A percentile compares a stretch with the other conserved stretches of the same genome.
phyloP scores from a whole-genome alignment of 2,888 invertebrate species.

The Liposcelis brunnea region DNA sequence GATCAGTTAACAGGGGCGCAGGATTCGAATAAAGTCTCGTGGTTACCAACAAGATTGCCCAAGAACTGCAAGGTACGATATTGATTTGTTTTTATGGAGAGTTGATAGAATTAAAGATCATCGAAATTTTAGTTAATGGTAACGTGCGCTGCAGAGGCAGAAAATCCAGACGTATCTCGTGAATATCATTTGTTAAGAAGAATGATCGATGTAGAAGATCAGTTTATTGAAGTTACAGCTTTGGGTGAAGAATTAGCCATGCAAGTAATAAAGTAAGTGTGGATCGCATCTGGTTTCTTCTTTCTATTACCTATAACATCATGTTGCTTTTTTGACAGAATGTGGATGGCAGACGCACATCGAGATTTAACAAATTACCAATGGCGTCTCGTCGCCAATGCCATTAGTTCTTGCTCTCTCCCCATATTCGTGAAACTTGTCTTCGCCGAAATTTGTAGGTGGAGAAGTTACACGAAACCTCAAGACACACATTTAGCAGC shows the following conservation, averaged over 20 bases:
- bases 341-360: conserved; percentile 85
- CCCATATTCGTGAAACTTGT: conserved; percentile 96
- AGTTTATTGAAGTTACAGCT: conserved; percentile 76
- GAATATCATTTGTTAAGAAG: conserved; percentile 71
- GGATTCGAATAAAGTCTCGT: conserved; percentile 87
- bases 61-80: conserved; percentile 60
- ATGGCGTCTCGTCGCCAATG: conserved; percentile 86
- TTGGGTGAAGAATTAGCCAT: conserved; percentile 86
- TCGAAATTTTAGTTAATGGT: conserved; percentile 59
- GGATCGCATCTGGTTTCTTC: no score
- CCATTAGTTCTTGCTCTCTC: conserved; percentile 79
- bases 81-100: no score
- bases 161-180: conserved; percentile 68
- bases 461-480: conserved; percentile 91
- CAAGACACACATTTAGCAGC: conserved; percentile 84
- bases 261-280: conserved; percentile 64
- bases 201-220: conserved; percentile 77
- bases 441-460: conserved; percentile 91
- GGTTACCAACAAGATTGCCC: conserved; percentile 86
- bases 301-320: neutral
- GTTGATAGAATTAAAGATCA: no score
- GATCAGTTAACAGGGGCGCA: conserved; percentile 92
- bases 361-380: conserved; percentile 83
- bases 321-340: conserved; percentile 30
- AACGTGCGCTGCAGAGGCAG: conserved; percentile 75